Conservation (phyloP, 2,797 vertebrate species). For the Coregonus suidteri region DNA sequence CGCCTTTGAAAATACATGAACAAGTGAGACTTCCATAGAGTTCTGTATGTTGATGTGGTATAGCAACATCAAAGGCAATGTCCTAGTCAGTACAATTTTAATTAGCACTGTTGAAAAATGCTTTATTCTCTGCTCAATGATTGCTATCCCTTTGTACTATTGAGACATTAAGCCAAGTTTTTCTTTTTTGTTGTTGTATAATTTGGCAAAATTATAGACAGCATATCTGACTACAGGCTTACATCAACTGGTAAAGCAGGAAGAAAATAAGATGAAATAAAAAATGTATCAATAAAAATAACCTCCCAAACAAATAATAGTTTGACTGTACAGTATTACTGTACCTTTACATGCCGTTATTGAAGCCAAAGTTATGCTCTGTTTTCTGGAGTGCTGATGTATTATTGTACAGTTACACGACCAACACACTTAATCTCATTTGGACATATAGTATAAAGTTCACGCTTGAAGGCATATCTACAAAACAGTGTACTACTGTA, state of each 20-base stretch:
- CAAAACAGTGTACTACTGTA: not conserved
- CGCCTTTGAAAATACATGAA: not conserved
- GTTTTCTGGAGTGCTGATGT: not conserved
- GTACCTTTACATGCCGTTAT: not conserved
- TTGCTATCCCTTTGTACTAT: slow-evolving; percentile 38
- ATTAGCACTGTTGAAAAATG: slow-evolving; percentile 38
- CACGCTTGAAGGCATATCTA: not conserved
- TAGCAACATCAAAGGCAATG: slow-evolving; percentile 9
- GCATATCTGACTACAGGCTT: slow-evolving; percentile 17
- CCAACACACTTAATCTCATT: not conserved
- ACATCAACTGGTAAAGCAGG: slow-evolving; percentile 22
- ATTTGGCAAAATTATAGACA: slow-evolving; percentile 21
- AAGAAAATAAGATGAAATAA: slow-evolving; percentile 27
- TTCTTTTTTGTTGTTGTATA: slow-evolving; percentile 18
- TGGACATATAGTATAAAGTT: not conserved
- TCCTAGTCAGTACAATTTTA: slow-evolving; percentile 7
- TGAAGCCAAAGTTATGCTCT: not conserved
- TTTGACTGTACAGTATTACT: not conserved
- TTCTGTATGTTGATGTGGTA: not conserved
- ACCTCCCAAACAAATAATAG: not conserved
- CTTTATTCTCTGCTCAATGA: slow-evolving; percentile 46
- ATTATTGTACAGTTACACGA: not conserved
- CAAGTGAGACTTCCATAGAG: not conserved
- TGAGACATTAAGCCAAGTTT: slow-evolving; percentile 24
- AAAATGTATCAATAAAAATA: not conserved